A percentile compares a stretch with the other conserved stretches of the same genome.
Conservation (phyloP, 2,888 invertebrate species). For the Hofmannophila pseudospretella region DNA sequence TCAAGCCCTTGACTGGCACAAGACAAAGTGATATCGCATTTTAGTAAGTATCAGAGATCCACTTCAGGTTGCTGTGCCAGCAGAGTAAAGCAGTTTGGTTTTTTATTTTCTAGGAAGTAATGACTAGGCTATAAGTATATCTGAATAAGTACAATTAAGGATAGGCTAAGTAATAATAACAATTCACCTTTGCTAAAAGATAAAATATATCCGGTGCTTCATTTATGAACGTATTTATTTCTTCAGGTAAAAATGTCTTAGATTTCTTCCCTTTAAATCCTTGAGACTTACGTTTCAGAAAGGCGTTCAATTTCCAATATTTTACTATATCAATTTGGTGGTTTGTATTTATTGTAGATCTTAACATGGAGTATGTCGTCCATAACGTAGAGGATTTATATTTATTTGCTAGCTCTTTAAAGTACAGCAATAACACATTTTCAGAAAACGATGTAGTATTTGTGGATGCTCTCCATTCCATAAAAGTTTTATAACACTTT, state of each 20-base stretch:
- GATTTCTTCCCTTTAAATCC: constrained; percentile 4
- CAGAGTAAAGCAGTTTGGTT: too few species aligned
- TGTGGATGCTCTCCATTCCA: background rate
- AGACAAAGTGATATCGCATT: too few species aligned
- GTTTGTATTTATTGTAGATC: constrained; percentile 1
- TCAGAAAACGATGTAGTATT: constrained; percentile 1
- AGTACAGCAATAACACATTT: constrained; percentile 1
- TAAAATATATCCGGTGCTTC: constrained; percentile 1
- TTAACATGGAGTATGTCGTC: background rate
- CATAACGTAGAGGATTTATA: constrained; percentile 1
- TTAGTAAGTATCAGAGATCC: too few species aligned
- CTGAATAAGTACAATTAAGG: too few species aligned
- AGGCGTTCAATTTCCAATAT: background rate
- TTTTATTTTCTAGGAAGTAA: too few species aligned
- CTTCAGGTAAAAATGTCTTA: background rate
- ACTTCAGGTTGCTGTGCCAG: too few species aligned
- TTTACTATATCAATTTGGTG: constrained; percentile 2
- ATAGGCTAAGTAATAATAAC: too few species aligned
- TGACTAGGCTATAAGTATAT: too few species aligned
- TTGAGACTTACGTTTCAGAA: constrained; percentile 1
- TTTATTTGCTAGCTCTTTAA: constrained; percentile 2
- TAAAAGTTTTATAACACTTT: constrained; percentile 1
- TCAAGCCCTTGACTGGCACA: too few species aligned
- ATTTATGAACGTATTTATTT: constrained; percentile 3
- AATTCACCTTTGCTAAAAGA: constrained; percentile 2